Evolutionary conservation across 2,113 vertebrate genomes (phyloP), one percentile per base, ranked within the genome.

Genomic region (Callorhinus ursinus): DNA sequence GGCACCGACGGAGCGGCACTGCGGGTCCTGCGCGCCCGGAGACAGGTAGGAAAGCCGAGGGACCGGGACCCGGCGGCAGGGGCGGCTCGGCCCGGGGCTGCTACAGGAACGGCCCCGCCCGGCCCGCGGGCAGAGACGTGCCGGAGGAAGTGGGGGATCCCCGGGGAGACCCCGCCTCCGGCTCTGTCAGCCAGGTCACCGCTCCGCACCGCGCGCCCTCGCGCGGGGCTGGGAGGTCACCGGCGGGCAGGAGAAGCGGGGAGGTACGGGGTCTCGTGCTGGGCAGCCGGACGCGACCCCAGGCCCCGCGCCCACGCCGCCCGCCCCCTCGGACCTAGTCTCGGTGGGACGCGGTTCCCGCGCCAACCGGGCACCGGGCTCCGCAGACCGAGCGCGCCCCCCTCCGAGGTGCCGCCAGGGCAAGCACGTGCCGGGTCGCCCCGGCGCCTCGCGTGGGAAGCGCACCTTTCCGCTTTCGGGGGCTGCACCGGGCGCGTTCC

Each of bases 31-130:
- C n/a, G 33, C 49, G 36, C 82, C 22, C 1, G 4, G 55, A 63
- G 76, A 46, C 97, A 90, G 82, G 97, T 93, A 96, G 82, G 92
- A 11, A 33, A 59, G 53, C 24, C 16, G 55, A 57, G 39, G 71
- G 19, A 22, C 57, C 0, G 65, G 46, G 11, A 13, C 22, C 51
- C 10, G 5, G 49, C 2, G 4, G 24, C 71, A 4, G 24, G 31
- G 55, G 55, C 46, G 18, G 51, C 24, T 11, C 15, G 5, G 15
- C 14, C 59, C 33, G 1, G 39, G 53, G 28, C 49, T 31, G 93
- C 71, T 4, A 87, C 74, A 19, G 91, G 72, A 57, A 63, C 63
- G 7, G 87, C 83, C 76, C 6, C 15, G 1, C 31, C 61, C 2
- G 55, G 69, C 81, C 80, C 9, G 10, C 14, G 1, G 83, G 63